Evolutionary conservation across 2,888 invertebrate species (phyloP), one percentile per base, ranked within the genome.

Genomic region (Oconnorella tubifera): DNA sequence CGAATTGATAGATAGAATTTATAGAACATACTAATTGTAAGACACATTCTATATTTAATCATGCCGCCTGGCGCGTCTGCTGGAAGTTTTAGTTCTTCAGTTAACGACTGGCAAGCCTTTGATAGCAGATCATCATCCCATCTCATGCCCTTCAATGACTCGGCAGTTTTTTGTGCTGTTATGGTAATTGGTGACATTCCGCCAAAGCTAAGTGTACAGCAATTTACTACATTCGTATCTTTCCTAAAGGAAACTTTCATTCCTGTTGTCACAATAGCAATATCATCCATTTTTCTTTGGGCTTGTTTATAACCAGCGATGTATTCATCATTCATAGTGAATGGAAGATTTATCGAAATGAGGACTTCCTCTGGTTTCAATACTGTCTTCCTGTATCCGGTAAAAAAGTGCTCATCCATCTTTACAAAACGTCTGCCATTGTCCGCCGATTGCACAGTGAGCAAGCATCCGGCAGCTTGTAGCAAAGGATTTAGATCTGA

Each of bases 401-500:
- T 87, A 78, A 94, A 96, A 80, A 97, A 96, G 29, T 79, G 75
- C 3, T 80, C 75, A 76, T 94, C 89, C 84, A 96, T 88, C 2
- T 80, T 78, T 3, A 93, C 84, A 0, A 68, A 64, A 57, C 78
- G 61, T 56, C 53, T 65, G 1, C 75, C 75, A 25, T 70, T 68
- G 31, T 68, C 78, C 77, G 72, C 73, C 3, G 75, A 76, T 4
- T 65, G 64, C 1, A 78, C 72, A 6, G 68, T 65, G 10, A 79
- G 61, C 2, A 63, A 64, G 25, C 75, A 77, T 6, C 79, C 79
- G 61, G 89, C 87, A 0, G 96, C 92, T 85, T 93, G 87, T 67
- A 96, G 86, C 72, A 97, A 88, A 0, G 96, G 96, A 83, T 93
- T 93, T 77, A 97, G 85, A 83, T 98, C 97, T 0, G 96, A 95